phyloP scores from a whole-genome alignment of 2,888 invertebrate species.

The Schrankia costaestrigalis region DNA sequence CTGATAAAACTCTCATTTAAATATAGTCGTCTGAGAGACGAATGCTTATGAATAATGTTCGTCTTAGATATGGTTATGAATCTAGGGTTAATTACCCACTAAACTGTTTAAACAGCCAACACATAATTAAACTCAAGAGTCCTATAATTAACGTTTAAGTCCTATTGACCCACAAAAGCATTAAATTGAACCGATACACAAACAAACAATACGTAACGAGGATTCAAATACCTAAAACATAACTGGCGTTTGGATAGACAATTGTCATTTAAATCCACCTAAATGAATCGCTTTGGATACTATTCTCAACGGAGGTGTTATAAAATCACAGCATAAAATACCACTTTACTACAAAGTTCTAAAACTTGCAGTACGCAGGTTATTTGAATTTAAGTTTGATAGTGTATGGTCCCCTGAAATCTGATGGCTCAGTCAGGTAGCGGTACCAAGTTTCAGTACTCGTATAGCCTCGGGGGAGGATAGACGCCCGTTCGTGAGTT shows the following conservation, averaged over 20 bases:
- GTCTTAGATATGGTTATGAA: too few relatives aligned
- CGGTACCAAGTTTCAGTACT: constrained; percentile 42
- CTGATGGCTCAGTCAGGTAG: constrained; percentile 38
- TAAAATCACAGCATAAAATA: constrained; percentile 25
- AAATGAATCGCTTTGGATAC: constrained; percentile 44
- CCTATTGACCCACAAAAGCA: too few relatives aligned
- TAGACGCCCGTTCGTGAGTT: constrained; percentile 31
- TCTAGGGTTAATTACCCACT: too few relatives aligned
- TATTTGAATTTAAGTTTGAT: constrained; percentile 10
- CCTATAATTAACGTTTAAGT: too few relatives aligned
- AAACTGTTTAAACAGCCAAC: too few relatives aligned
- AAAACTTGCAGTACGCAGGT: constrained; percentile 24
- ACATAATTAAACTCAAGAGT: too few relatives aligned
- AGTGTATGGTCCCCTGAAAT: constrained; percentile 38
- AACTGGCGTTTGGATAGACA: constrained; percentile 39
- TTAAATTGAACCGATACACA: constrained; percentile 4
- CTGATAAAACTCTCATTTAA: too few relatives aligned
- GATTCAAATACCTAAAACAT: constrained; percentile 38
- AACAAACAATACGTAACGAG: constrained; percentile 33
- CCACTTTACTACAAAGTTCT: background rate
- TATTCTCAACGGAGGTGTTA: constrained; percentile 29
- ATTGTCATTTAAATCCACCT: constrained; percentile 50
- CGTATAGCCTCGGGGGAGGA: constrained; percentile 35
- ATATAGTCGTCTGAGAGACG: too few relatives aligned
- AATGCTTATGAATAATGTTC: too few relatives aligned